These are phyloP conservation scores for Phallusia fumigata DNA, from an alignment of 23 tunicate species.

Conservation along the genomic window DNA sequence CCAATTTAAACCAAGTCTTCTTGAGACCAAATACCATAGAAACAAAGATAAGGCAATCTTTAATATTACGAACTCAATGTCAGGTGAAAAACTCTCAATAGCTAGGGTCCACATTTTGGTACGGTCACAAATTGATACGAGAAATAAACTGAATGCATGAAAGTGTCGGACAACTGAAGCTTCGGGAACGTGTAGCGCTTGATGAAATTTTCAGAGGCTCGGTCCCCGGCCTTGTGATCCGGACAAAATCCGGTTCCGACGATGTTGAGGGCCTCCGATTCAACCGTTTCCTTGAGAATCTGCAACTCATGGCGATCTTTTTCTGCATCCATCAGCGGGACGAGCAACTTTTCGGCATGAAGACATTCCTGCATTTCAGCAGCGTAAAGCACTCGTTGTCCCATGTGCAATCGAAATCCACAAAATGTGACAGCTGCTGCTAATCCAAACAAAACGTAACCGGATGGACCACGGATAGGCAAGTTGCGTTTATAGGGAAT, in stretches of 20 bases:
- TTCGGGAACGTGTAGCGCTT: constrained; percentile 16
- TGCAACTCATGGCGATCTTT: constrained; percentile 63
- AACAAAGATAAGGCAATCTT: background rate
- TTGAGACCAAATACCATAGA: background rate
- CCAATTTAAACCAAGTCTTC: background rate
- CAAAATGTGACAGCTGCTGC: background rate
- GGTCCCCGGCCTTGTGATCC: constrained; percentile 40
- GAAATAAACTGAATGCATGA: constrained; percentile 2
- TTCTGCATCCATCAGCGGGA: constrained; percentile 83
- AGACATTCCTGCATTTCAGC: constrained; percentile 31
- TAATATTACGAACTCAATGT: background rate
- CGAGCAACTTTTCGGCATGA: constrained; percentile 28
- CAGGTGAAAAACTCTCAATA: background rate
- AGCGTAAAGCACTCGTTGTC: background rate
- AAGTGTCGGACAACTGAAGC: background rate
- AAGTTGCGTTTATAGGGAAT: constrained; percentile 78
- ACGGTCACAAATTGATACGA: constrained; percentile 19
- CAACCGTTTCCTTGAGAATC: constrained; percentile 56
- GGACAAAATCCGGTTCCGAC: constrained; percentile 85
- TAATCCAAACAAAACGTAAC: constrained; percentile 39
- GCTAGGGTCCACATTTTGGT: constrained; percentile 38
- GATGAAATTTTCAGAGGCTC: background rate
- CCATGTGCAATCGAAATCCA: background rate
- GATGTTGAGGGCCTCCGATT: constrained; percentile 92
- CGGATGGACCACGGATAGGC: constrained; percentile 68